These are phyloP conservation scores for Cyclophora punctaria DNA, from an alignment of 2,888 invertebrate species.

Conservation along the genomic window DNA sequence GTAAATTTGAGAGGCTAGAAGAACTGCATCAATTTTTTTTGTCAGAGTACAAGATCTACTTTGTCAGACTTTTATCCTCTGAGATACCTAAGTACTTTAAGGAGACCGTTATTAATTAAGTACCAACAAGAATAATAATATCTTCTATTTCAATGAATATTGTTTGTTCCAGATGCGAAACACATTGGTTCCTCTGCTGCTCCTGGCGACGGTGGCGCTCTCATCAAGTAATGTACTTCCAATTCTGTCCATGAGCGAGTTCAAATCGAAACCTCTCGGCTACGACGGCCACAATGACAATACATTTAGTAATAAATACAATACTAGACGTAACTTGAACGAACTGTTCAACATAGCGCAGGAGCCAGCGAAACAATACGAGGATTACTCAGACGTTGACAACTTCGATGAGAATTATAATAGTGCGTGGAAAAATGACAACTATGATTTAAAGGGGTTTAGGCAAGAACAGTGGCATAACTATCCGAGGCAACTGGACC, in stretches of 20 bases:
- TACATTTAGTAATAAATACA: slow-evolving; percentile 47
- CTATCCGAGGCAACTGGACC: slow-evolving; percentile 58
- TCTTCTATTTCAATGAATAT: neutral
- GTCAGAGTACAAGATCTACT: too few species aligned
- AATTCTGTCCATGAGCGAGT: slow-evolving; percentile 35
- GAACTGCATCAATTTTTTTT: too few species aligned
- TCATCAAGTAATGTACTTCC: slow-evolving; percentile 61
- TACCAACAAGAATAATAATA: neutral
- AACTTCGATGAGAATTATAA: slow-evolving; percentile 31
- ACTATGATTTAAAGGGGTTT: slow-evolving; percentile 49
- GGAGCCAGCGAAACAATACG: slow-evolving; percentile 11
- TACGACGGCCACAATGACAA: slow-evolving; percentile 50
- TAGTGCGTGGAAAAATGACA: slow-evolving; percentile 33
- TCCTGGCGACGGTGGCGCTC: slow-evolving; percentile 51
- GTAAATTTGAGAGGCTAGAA: too few species aligned
- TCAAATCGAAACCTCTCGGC: slow-evolving; percentile 32
- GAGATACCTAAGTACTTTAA: too few species aligned
- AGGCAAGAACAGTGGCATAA: slow-evolving; percentile 63
- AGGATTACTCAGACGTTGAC: slow-evolving; percentile 8
- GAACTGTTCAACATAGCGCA: slow-evolving; percentile 39
- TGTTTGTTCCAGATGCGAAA: slow-evolving; percentile 60
- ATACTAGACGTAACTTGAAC: slow-evolving; percentile 37
- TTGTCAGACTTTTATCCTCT: too few species aligned
- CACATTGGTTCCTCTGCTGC: slow-evolving; percentile 43
- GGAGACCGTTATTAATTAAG: too few species aligned